Percentiles rank a stretch among this genome's conserved stretches.
phyloP scores from a whole-genome alignment of 2,797 vertebrate species.

The Scolopax rusticola region DNA sequence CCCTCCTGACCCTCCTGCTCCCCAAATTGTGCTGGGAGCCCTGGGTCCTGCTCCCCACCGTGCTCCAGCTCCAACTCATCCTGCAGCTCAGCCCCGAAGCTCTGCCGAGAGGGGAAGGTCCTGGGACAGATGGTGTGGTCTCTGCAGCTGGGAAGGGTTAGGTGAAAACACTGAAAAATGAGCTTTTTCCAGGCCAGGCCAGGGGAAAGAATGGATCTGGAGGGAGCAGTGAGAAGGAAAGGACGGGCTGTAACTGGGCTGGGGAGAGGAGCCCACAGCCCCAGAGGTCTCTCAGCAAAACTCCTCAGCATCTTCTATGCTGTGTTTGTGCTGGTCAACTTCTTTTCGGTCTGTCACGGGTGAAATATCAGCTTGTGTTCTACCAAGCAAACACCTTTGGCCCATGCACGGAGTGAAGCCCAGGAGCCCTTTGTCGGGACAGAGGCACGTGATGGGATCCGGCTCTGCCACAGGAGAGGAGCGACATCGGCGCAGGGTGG shows the following conservation, averaged over 20 bases:
- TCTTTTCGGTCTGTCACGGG: accelerated
- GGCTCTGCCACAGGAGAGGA: accelerated
- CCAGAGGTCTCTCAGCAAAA: background rate
- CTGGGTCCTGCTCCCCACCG: accelerated
- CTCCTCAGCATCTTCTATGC: accelerated
- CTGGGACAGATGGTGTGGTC: accelerated
- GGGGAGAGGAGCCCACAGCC: accelerated
- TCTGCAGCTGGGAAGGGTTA: background rate
- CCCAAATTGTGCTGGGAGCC: background rate
- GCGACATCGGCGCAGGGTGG: accelerated
- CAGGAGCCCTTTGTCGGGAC: accelerated
- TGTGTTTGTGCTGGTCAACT: accelerated
- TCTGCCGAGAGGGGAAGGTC: background rate
- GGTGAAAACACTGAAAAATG: background rate
- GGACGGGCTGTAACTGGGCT: accelerated
- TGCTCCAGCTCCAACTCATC: accelerated
- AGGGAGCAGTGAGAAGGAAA: background rate
- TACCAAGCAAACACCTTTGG: background rate
- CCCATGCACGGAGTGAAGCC: accelerated
- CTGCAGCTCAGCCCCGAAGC: background rate
- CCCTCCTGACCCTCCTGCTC: background rate
- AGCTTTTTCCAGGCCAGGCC: background rate
- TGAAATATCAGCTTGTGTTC: background rate
- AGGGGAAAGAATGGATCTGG: background rate
- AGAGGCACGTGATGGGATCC: accelerated